Conservation (phyloP, 2,113 vertebrate species). For the Cebus imitator region DNA sequence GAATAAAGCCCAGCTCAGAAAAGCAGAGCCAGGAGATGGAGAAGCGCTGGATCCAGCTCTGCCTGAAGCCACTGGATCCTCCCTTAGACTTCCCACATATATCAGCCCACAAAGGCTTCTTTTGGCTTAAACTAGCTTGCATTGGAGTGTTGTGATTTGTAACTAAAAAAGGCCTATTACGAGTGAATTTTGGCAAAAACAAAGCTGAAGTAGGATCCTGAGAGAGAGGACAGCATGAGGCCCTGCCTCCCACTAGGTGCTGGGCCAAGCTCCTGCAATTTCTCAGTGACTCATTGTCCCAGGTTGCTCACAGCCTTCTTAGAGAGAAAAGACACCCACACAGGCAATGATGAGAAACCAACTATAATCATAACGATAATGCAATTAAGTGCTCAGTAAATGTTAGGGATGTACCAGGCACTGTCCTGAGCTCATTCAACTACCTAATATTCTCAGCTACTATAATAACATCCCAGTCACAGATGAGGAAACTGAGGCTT, state of each 20-base stretch:
- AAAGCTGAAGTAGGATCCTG: neutral
- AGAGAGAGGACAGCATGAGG: neutral
- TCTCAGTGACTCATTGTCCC: neutral
- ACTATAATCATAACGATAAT: neutral
- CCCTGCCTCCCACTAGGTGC: neutral
- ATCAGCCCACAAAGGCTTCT: neutral
- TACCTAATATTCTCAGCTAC: neutral
- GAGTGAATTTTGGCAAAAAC: neutral
- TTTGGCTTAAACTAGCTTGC: neutral
- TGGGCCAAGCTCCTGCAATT: neutral
- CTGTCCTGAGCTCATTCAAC: neutral
- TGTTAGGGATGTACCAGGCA: neutral
- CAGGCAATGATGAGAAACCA: neutral
- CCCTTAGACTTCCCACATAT: neutral
- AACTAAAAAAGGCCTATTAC: neutral
- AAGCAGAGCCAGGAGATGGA: neutral
- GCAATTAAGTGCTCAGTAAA: neutral
- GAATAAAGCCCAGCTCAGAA: neutral
- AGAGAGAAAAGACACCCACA: neutral
- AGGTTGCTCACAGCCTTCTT: neutral
- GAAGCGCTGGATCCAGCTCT: neutral
- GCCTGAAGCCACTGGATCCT: neutral
- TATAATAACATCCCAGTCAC: neutral
- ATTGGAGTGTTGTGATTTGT: neutral
- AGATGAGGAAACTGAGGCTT: neutral